These are phyloP conservation scores for Leptopilina myrica DNA, from an alignment of 2,888 invertebrate genomes.

Conservation along the genomic window DNA sequence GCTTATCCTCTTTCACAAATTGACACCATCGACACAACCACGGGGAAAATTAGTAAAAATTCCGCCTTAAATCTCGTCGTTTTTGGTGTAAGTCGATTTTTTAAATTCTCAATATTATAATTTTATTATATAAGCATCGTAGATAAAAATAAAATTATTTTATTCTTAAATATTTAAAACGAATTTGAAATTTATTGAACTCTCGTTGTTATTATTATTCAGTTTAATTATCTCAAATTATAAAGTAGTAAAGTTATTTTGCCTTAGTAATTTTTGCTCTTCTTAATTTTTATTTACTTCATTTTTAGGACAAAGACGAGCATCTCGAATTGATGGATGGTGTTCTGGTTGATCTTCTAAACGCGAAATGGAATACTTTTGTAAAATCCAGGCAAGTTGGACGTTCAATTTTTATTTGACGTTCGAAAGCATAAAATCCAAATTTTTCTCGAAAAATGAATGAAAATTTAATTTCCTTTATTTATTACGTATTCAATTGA, in stretches of 20 bases:
- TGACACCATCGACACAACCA: constrained; percentile 95
- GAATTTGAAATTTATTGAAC: no score
- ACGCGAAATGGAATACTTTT: constrained; percentile 99
- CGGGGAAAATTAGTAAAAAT: constrained; percentile 95
- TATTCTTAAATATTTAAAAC: no score
- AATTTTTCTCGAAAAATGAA: no score
- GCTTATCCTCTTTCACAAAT: constrained; percentile 97
- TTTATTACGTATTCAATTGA: no score
- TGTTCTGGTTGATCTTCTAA: constrained; percentile 92
- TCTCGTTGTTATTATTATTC: background rate
- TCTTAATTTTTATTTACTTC: background rate
- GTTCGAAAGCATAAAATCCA: no score
- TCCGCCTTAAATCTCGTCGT: constrained; percentile 97
- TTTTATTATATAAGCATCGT: no score
- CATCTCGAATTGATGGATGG: constrained; percentile 97
- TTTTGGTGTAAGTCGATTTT: constrained; percentile 87
- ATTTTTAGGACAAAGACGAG: constrained; percentile 90
- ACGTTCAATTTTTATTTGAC: background rate
- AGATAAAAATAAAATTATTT: no score
- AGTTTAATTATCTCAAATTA: background rate
- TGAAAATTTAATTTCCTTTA: no score
- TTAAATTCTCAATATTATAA: no score
- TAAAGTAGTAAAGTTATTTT: no score
- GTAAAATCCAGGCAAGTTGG: constrained; percentile 84
- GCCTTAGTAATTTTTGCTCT: background rate